Evolutionary conservation across 64 coral and sea anemone genomes (phyloP).

Genomic region (Stichodactyla mertensii): DNA sequence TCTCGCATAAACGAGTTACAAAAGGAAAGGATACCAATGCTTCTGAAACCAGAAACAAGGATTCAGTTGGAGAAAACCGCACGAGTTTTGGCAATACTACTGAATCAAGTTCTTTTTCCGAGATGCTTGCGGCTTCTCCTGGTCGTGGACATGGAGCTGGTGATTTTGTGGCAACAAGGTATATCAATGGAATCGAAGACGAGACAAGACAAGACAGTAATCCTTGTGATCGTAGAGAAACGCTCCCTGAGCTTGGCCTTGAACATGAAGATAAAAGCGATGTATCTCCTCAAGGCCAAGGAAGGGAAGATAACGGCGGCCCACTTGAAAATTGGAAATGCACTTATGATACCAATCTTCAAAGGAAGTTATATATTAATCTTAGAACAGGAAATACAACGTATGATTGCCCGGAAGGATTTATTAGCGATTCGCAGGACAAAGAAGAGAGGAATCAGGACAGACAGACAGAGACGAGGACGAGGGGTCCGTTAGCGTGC

Average conservation of each 20-base stretch:
- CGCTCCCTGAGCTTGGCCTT: not conserved
- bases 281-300: no score
- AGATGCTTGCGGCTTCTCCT: not conserved
- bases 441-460: not conserved
- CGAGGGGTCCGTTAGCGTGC: not conserved
- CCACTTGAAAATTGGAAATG: slow-evolving; percentile 51
- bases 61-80: no score
- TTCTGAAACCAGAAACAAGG: not conserved
- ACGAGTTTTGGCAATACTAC: not conserved
- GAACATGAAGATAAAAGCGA: not conserved
- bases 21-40: not conserved
- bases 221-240: no score
- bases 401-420: slow-evolving; percentile 29
- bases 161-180: not conserved
- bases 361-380: slow-evolving; percentile 70
- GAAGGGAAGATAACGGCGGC: not conserved
- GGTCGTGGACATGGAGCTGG: not conserved
- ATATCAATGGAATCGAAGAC: not conserved
- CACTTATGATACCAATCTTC: slow-evolving; percentile 47
- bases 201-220: not conserved
- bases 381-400: slow-evolving; percentile 71
- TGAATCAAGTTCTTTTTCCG: not conserved
- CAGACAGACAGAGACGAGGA: not conserved
- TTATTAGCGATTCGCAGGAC: not conserved
- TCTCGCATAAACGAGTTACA: not conserved